These are phyloP conservation scores for Melieria picta DNA, from an alignment of 2,888 invertebrate genomes.

Conservation along the genomic window DNA sequence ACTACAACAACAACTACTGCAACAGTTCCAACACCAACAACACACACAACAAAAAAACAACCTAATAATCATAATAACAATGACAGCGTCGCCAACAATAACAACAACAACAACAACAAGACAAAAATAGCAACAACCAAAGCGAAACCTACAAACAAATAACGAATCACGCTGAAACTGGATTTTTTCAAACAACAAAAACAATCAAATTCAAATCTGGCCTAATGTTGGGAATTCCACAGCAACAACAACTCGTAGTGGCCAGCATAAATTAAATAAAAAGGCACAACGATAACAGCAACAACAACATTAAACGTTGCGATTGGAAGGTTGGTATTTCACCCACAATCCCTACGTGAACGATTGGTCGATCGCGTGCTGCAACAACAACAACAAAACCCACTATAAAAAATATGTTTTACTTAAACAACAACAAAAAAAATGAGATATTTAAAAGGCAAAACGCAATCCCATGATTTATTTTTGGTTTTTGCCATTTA, in stretches of 20 bases:
- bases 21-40: slow-evolving; percentile 8
- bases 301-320: neutral
- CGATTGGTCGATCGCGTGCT: too few relatives aligned
- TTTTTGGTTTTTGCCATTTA: neutral
- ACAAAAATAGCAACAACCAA: neutral
- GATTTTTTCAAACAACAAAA: neutral
- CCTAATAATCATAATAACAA: too few relatives aligned
- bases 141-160: neutral
- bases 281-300: neutral
- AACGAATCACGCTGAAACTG: neutral
- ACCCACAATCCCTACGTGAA: too few relatives aligned
- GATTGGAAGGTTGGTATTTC: neutral
- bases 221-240: slow-evolving; percentile 37
- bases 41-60: neutral
- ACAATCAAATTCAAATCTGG: slow-evolving; percentile 25
- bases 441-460: too few relatives aligned
- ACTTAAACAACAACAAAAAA: too few relatives aligned
- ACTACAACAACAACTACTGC: slow-evolving; percentile 14
- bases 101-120: too few relatives aligned
- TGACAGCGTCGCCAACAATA: too few relatives aligned
- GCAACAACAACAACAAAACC: too few relatives aligned
- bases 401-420: too few relatives aligned
- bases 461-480: too few relatives aligned
- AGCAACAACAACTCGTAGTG: slow-evolving; percentile 4
- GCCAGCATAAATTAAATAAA: neutral